Percentiles rank a stretch among this genome's conserved stretches.
These are phyloP conservation scores for Todiramphus chloris DNA, from an alignment of 2,113 vertebrate genomes.

Conservation along the genomic window DNA sequence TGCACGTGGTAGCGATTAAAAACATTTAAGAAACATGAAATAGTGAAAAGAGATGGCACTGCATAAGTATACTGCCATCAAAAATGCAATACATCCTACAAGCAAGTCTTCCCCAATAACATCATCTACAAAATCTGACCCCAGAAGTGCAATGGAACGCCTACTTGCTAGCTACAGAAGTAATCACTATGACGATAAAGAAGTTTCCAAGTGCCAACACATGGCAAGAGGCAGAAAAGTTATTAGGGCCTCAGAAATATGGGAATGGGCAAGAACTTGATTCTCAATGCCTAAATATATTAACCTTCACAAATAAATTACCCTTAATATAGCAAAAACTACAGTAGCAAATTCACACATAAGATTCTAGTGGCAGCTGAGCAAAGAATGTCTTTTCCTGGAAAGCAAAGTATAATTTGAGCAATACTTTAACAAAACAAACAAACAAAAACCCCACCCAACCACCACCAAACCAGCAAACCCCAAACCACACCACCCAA, in stretches of 20 bases:
- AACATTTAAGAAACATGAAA: not conserved
- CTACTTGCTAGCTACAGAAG: not conserved
- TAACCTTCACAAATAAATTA: not conserved
- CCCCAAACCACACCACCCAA: not conserved
- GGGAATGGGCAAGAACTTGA: accelerated
- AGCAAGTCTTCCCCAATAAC: not conserved
- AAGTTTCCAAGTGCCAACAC: not conserved
- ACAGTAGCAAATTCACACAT: not conserved
- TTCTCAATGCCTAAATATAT: not conserved
- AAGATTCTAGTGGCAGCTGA: not conserved
- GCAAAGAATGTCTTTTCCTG: not conserved
- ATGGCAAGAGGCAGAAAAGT: not conserved
- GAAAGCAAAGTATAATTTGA: not conserved
- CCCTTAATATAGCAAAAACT: not conserved
- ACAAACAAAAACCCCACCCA: constrained; percentile 9
- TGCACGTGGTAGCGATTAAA: not conserved
- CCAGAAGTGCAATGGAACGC: not conserved
- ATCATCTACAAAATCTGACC: not conserved
- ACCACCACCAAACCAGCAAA: not conserved
- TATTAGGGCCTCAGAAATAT: not conserved
- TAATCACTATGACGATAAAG: not conserved
- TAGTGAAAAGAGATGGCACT: not conserved
- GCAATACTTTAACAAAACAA: not conserved
- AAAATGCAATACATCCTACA: not conserved
- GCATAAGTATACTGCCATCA: not conserved